Percentiles rank a stretch among this genome's conserved stretches.
Evolutionary conservation across 2,888 invertebrate genomes (phyloP).

Genomic region (Tipula confusa): DNA sequence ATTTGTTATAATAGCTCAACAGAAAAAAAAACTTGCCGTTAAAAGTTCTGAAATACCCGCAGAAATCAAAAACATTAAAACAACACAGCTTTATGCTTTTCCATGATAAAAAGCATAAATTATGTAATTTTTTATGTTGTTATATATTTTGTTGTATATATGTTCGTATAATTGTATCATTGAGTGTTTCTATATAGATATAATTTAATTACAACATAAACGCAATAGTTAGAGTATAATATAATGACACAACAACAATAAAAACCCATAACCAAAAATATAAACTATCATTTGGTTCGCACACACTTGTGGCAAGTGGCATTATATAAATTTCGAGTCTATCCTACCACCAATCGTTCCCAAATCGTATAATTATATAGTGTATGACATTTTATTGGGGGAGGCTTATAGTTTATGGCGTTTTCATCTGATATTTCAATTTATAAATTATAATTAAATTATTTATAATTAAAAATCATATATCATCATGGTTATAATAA

Average conservation of each 20-base stretch:
- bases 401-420: not conserved
- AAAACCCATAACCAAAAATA: not conserved
- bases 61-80: constrained; percentile 8
- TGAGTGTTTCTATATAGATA: not conserved
- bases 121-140: not conserved
- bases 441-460: constrained; percentile 20
- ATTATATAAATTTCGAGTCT: not conserved
- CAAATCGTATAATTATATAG: not conserved
- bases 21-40: not conserved
- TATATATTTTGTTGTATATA: not conserved
- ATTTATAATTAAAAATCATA: not conserved
- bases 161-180: not conserved
- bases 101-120: not conserved
- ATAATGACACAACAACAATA: not conserved
- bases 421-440: not conserved
- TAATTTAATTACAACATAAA: not conserved
- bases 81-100: not conserved
- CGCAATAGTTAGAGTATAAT: not conserved
- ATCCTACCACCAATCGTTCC: not conserved
- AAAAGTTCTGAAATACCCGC: not conserved
- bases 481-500: not conserved
- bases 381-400: not conserved
- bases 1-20: not conserved
- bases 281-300: not conserved
- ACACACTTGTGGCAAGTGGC: not conserved